Conservation (phyloP, 2,797 vertebrate genomes). For the Bucorvus abyssinicus region DNA sequence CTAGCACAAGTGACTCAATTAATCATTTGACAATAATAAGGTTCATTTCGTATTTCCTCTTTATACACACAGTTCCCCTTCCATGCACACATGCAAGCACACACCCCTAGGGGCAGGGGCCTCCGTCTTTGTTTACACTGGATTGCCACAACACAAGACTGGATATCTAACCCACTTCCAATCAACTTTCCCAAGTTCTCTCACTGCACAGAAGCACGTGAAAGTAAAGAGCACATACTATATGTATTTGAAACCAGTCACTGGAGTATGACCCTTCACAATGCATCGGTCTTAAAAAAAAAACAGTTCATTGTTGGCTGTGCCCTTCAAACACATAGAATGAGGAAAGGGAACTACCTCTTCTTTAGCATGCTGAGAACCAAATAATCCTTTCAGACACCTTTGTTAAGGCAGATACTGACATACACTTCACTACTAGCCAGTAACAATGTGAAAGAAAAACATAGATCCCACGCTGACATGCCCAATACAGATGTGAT, state of each 20-base stretch:
- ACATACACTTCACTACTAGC: neutral
- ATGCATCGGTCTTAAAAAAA: neutral
- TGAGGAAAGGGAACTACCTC: neutral
- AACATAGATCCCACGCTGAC: neutral
- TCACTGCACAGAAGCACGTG: neutral
- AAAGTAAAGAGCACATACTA: neutral
- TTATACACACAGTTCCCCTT: neutral
- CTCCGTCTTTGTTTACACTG: rapidly evolving
- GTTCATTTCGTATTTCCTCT: neutral
- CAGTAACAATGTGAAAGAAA: neutral
- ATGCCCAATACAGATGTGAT: neutral
- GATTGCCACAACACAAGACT: neutral
- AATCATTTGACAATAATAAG: neutral
- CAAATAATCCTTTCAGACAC: neutral
- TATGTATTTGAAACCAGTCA: neutral
- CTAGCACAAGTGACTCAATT: neutral
- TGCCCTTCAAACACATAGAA: neutral
- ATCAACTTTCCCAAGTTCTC: neutral
- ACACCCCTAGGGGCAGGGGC: neutral
- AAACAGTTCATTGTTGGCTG: neutral
- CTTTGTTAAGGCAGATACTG: neutral
- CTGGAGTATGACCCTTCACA: neutral
- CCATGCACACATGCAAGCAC: neutral
- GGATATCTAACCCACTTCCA: neutral
- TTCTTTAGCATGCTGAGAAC: neutral